phyloP scores from a whole-genome alignment of 2,797 vertebrate genomes.

The Fratercula arctica region DNA sequence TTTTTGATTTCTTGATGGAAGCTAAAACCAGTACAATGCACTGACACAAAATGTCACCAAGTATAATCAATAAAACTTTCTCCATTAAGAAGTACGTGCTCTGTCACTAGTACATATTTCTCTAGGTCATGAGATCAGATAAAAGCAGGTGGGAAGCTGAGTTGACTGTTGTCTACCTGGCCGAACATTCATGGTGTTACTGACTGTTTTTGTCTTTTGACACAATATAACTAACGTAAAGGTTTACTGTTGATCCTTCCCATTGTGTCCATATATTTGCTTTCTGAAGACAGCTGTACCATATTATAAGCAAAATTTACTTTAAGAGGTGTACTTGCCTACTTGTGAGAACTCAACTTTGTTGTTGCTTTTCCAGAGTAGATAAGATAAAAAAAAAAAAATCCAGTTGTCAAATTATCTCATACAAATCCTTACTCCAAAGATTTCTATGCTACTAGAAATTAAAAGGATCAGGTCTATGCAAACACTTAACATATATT shows the following conservation, averaged over 20 bases:
- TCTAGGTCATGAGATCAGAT: background rate
- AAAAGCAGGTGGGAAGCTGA: background rate
- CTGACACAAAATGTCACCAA: background rate
- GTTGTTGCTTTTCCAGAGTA: background rate
- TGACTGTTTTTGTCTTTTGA: background rate
- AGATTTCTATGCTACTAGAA: background rate
- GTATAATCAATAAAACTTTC: background rate
- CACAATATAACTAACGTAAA: background rate
- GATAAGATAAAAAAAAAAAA: background rate
- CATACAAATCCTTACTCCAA: background rate
- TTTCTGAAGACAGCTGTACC: background rate
- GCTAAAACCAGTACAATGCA: background rate
- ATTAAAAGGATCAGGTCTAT: background rate
- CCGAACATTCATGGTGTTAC: background rate
- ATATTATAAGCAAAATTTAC: background rate
- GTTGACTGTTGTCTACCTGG: background rate
- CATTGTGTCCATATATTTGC: background rate
- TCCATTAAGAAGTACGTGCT: background rate
- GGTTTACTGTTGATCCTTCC: background rate
- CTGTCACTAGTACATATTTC: background rate
- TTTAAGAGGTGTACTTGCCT: background rate
- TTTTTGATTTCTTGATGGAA: background rate
- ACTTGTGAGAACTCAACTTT: background rate
- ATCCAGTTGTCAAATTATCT: background rate
- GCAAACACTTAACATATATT: background rate